Conservation (phyloP, 2,888 invertebrate species). For the Villa cingulata region DNA sequence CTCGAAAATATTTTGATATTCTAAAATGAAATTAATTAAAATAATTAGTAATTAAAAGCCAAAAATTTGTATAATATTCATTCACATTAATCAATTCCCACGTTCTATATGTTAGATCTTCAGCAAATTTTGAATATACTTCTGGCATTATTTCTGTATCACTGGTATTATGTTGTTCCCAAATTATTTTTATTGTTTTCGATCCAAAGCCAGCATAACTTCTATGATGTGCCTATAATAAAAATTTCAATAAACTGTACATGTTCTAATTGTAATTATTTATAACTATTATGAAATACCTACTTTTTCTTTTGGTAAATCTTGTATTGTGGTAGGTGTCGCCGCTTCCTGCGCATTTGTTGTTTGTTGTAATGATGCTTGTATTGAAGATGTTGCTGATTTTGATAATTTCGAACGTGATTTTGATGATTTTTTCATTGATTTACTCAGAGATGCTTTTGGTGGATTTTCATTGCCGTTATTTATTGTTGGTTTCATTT, state of each 20-base stretch:
- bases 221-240: conserved; percentile 23
- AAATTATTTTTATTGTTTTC: conserved; percentile 32
- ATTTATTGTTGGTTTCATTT: conserved; percentile 3
- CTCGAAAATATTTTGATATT: conserved; percentile 32
- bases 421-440: conserved; percentile 29
- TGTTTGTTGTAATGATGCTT: conserved; percentile 16
- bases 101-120: conserved; percentile 34
- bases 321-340: conserved; percentile 16
- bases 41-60: neutral
- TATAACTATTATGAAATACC: too few relatives aligned
- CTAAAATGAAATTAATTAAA: conserved; percentile 15
- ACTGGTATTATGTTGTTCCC: conserved; percentile 35
- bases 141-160: conserved; percentile 31
- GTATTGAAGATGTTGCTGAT: conserved; percentile 18
- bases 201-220: conserved; percentile 30
- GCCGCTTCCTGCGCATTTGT: conserved; percentile 12
- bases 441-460: conserved; percentile 23
- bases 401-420: conserved; percentile 27
- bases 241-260: too few relatives aligned
- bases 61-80: neutral
- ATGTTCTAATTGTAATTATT: too few relatives aligned
- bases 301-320: conserved; percentile 9
- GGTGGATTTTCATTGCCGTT: conserved; percentile 13
- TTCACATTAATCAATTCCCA: conserved; percentile 34
- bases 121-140: conserved; percentile 29